Percentiles rank a stretch among this genome's conserved stretches.
These are phyloP conservation scores for Venturia canescens DNA, from an alignment of 1,140 invertebrate species.

Conservation along the genomic window DNA sequence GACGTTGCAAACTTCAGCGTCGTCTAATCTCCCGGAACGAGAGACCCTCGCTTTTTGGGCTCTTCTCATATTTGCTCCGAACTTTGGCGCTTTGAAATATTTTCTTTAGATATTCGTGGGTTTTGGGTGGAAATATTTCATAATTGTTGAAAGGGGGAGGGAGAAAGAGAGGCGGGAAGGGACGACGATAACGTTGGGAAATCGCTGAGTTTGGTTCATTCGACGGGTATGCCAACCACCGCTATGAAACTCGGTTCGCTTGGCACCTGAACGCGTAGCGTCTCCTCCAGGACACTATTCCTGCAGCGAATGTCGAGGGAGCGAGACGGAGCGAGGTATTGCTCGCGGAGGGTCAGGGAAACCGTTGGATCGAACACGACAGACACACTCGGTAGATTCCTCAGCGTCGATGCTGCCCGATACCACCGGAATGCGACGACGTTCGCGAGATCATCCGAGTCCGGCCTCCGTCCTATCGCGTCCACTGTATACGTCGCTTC, in stretches of 20 bases:
- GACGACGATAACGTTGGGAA: constrained; percentile 37
- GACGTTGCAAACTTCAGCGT: no score
- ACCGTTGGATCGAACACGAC: background rate
- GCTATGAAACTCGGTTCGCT: constrained; percentile 57
- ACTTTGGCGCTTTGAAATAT: no score
- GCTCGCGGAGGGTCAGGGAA: background rate
- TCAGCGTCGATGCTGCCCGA: constrained; percentile 40
- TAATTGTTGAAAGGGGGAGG: background rate
- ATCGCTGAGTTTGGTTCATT: constrained; percentile 14
- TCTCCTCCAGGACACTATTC: constrained; percentile 56
- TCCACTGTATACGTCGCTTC: constrained; percentile 37
- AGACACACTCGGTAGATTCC: constrained; percentile 34
- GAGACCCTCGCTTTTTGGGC: no score
- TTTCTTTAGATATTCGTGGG: no score
- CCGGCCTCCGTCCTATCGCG: constrained; percentile 17
- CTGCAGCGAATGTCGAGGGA: constrained; percentile 8
- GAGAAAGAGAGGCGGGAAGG: background rate
- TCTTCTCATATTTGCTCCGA: no score
- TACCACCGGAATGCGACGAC: constrained; percentile 32
- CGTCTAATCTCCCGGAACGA: no score
- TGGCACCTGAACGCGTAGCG: constrained; percentile 64
- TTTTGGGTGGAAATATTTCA: no score
- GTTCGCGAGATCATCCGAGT: constrained; percentile 28
- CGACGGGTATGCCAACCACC: constrained; percentile 49
- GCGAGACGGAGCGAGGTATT: background rate